Percentiles rank a stretch among this genome's conserved stretches.
Evolutionary conservation across 2,113 vertebrate species (phyloP).

Genomic region (Calyptommatus sinebrachiatus): DNA sequence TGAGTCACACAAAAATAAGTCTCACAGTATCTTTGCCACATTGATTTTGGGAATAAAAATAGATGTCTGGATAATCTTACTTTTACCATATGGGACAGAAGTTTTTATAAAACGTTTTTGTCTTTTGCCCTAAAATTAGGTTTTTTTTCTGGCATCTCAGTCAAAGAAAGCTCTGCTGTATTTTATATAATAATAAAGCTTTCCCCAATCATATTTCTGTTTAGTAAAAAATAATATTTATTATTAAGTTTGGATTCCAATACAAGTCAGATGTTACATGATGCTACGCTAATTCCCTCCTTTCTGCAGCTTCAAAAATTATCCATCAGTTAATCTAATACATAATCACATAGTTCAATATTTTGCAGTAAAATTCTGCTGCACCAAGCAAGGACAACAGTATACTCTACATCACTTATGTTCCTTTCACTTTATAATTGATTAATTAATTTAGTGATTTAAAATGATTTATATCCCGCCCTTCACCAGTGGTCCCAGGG

Average conservation of each 20-base stretch:
- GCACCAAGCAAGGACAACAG: not conserved
- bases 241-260: constrained; percentile 32
- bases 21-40: not conserved
- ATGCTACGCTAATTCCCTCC: not conserved
- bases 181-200: constrained; percentile 7
- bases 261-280: not conserved
- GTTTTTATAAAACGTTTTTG: not conserved
- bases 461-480: too few relatives aligned
- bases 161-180: not conserved
- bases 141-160: constrained; percentile 18
- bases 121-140: accelerated
- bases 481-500: too few relatives aligned
- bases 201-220: not conserved
- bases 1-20: not conserved
- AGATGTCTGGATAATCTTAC: not conserved
- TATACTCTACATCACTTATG: not conserved
- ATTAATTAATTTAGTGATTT: too few relatives aligned
- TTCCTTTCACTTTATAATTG: not conserved
- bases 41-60: not conserved
- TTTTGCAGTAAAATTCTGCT: not conserved
- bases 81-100: not conserved
- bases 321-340: not conserved
- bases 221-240: constrained; percentile 9
- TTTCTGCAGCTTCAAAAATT: not conserved
- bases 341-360: constrained; percentile 17